Percentiles rank a stretch among this genome's conserved stretches.
Evolutionary conservation across 2,888 invertebrate species (phyloP).

Genomic region (Icerya purchasi): DNA sequence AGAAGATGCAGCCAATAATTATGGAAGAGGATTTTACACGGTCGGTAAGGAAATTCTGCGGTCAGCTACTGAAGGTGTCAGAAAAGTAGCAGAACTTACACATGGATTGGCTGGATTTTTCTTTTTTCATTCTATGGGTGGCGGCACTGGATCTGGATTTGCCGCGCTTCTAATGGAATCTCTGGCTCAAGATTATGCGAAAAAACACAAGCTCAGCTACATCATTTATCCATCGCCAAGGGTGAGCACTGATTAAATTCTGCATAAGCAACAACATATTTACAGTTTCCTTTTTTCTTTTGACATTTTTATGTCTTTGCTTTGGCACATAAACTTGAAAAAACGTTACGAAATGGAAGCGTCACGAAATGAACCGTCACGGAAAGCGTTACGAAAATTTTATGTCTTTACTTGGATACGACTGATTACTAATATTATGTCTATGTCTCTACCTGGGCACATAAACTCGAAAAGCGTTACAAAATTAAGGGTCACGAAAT

Average conservation of each 20-base stretch:
- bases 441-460: no score
- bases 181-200: conserved; percentile 6
- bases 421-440: no score
- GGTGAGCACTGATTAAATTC: conserved; percentile 23
- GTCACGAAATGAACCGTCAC: no score
- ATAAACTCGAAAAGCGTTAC: no score
- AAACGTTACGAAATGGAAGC: no score
- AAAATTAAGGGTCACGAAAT: no score
- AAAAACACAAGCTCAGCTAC: conserved; percentile 9
- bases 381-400: no score
- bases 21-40: conserved; percentile 10
- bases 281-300: no score
- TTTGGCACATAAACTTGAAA: no score
- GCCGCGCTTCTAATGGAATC: conserved; percentile 7
- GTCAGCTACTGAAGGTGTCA: conserved; percentile 7
- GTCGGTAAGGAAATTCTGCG: conserved; percentile 9
- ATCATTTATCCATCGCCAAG: conserved; percentile 24
- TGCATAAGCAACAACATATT: no score
- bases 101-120: conserved; percentile 36
- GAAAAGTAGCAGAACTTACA: conserved; percentile 36
- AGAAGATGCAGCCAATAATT: conserved; percentile 12
- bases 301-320: no score
- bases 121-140: conserved; percentile 35
- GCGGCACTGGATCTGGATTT: conserved; percentile 57
- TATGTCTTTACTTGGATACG: no score